Evolutionary conservation across 1,140 invertebrate species (phyloP).

Genomic region (Frieseomelitta varia): DNA sequence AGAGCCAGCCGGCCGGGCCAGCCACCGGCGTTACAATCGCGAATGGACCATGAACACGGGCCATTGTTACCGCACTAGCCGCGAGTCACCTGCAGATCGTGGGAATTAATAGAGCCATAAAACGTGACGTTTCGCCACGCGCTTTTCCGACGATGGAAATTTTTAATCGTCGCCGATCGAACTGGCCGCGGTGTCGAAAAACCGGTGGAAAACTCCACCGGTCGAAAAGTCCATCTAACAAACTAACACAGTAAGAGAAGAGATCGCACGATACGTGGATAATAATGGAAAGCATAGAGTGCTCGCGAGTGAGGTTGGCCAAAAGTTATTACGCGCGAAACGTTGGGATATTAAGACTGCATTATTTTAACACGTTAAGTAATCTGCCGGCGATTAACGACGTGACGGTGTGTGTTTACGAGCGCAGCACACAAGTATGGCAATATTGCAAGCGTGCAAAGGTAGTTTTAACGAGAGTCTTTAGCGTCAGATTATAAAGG

Average conservation of each 20-base stretch:
- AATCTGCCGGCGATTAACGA: neutral
- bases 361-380: neutral
- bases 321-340: neutral
- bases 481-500: slow-evolving; percentile 2
- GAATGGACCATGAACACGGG: slow-evolving; percentile 42
- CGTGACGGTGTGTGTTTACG: neutral
- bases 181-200: neutral
- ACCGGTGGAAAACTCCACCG: neutral
- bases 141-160: slow-evolving; percentile 35
- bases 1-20: slow-evolving; percentile 33
- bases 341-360: neutral
- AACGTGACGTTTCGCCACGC: slow-evolving; percentile 20
- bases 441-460: neutral
- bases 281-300: neutral
- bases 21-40: slow-evolving; percentile 64
- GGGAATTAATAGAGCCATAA: slow-evolving; percentile 67
- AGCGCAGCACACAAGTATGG: no score
- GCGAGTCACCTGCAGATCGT: slow-evolving; percentile 67
- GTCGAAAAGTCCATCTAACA: neutral
- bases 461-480: neutral
- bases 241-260: no score
- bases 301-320: neutral
- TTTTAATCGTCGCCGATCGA: slow-evolving; percentile 18
- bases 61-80: slow-evolving; percentile 68
- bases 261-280: neutral